Conservation (phyloP, 2,888 invertebrate genomes). For the Drosophila kambysellisi region DNA sequence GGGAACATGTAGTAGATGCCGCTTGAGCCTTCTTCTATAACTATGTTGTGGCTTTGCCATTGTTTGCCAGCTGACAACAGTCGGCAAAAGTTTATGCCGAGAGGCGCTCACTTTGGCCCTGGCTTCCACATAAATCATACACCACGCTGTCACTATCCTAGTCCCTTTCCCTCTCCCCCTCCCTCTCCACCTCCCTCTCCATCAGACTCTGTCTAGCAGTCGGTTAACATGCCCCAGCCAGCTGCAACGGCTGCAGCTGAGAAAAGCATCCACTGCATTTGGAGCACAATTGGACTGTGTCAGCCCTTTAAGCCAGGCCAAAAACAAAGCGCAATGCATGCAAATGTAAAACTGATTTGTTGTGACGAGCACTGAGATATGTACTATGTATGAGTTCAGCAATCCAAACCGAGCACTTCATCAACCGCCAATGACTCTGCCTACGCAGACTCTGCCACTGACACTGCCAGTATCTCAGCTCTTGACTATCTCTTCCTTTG, state of each 20-base stretch:
- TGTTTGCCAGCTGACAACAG: slow-evolving; percentile 79
- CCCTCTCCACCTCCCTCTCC: too few relatives aligned
- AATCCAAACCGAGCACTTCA: slow-evolving; percentile 35
- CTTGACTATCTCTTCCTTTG: neutral
- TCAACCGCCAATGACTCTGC: slow-evolving; percentile 34
- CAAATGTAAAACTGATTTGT: slow-evolving; percentile 78
- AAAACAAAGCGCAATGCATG: slow-evolving; percentile 70
- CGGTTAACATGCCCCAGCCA: slow-evolving; percentile 61
- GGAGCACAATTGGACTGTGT: slow-evolving; percentile 30
- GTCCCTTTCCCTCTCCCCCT: neutral
- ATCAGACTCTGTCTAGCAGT: neutral
- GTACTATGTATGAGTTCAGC: slow-evolving; percentile 20
- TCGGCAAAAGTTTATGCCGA: slow-evolving; percentile 76
- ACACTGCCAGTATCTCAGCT: neutral
- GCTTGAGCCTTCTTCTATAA: slow-evolving; percentile 57
- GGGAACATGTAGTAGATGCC: slow-evolving; percentile 35
- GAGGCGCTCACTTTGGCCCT: slow-evolving; percentile 61
- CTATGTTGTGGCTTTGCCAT: slow-evolving; percentile 75
- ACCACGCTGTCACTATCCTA: slow-evolving; percentile 26
- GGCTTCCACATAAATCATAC: slow-evolving; percentile 71
- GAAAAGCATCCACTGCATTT: slow-evolving; percentile 34
- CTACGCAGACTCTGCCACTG: slow-evolving; percentile 6
- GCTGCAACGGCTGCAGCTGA: slow-evolving; percentile 60
- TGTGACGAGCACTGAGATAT: slow-evolving; percentile 55
- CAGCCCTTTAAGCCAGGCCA: neutral